These are phyloP conservation scores for Rhyacophila brunnea DNA, from an alignment of 1,140 invertebrate species.

Conservation along the genomic window DNA sequence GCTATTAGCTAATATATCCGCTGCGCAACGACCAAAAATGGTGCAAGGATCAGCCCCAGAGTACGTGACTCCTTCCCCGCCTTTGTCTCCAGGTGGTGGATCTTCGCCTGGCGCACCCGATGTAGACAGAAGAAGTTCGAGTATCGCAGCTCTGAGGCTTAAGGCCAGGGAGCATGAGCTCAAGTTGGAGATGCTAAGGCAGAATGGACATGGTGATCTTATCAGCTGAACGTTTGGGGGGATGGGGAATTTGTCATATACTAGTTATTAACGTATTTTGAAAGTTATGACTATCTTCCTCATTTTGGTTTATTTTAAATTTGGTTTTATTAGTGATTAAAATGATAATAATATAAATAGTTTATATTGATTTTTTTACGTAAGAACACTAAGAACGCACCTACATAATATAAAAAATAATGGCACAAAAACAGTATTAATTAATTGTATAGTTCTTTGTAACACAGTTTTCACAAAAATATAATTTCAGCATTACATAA, in stretches of 20 bases:
- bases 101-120: constrained; percentile 48
- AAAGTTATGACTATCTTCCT: neutral
- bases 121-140: constrained; percentile 80
- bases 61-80: constrained; percentile 58
- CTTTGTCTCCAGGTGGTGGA: constrained; percentile 48
- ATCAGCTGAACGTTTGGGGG: constrained; percentile 60
- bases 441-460: too few species aligned
- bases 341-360: too few species aligned
- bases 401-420: too few species aligned
- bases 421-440: too few species aligned
- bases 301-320: neutral
- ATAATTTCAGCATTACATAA: too few species aligned
- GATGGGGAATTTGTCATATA: too few species aligned
- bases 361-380: too few species aligned
- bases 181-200: constrained; percentile 77
- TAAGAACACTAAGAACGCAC: too few species aligned
- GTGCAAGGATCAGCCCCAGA: constrained; percentile 49
- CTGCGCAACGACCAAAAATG: constrained; percentile 56
- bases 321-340: too few species aligned
- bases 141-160: constrained; percentile 84
- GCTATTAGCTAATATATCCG: constrained; percentile 77
- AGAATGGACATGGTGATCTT: constrained; percentile 73
- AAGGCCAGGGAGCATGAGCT: constrained; percentile 92
- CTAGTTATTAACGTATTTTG: neutral
- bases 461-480: too few species aligned